These are phyloP conservation scores for Macrochelys suwanniensis DNA, from an alignment of 2,797 vertebrate species.

Conservation along the genomic window DNA sequence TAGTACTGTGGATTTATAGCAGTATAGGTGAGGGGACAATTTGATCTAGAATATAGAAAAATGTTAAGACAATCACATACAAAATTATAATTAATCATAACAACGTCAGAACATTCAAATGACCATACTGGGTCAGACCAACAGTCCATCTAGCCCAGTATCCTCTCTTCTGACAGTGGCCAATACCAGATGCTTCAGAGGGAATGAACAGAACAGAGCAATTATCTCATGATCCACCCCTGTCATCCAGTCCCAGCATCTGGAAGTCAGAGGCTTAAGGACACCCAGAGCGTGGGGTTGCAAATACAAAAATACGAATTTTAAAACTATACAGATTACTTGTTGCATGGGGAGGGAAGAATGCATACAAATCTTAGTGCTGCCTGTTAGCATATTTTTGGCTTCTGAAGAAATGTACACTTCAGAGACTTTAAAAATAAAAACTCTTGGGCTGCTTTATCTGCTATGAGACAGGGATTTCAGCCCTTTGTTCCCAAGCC, in stretches of 20 bases:
- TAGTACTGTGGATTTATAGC: neutral
- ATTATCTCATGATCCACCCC: neutral
- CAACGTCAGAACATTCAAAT: neutral
- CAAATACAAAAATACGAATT: neutral
- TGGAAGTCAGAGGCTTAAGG: neutral
- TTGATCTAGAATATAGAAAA: neutral
- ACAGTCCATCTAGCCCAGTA: neutral
- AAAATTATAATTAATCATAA: neutral
- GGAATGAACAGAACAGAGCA: neutral
- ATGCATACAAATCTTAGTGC: slow-evolving; percentile 4
- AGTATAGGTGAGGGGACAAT: neutral
- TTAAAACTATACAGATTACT: slow-evolving; percentile 11
- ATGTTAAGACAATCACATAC: neutral
- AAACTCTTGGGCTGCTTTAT: slow-evolving; percentile 6
- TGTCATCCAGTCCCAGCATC: neutral
- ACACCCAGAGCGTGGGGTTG: neutral
- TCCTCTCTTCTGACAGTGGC: neutral
- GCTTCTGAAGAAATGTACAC: neutral
- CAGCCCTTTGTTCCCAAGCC: slow-evolving; percentile 18
- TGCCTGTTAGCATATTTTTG: slow-evolving; percentile 23
- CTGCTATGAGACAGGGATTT: neutral
- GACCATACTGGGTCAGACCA: neutral
- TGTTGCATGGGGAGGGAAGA: slow-evolving; percentile 1
- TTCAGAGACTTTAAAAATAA: neutral
- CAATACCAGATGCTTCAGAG: neutral